Evolutionary conservation across 2,113 vertebrate species (phyloP).

Genomic region (Nycticorax nycticorax): DNA sequence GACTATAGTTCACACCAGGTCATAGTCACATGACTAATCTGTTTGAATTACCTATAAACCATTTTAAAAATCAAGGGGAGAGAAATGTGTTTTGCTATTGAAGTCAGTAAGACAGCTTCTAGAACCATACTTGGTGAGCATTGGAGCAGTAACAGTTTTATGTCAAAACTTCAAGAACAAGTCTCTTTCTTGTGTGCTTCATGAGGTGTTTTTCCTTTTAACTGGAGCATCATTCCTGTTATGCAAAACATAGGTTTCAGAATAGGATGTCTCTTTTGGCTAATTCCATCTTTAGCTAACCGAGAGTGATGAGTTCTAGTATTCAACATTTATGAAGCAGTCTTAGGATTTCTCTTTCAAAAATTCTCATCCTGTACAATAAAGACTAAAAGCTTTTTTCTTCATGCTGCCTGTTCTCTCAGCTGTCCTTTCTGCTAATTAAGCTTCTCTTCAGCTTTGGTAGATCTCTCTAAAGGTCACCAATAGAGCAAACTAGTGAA

Average conservation of each 20-base stretch:
- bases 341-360: conserved; percentile 34
- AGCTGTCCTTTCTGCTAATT: conserved; percentile 74
- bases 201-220: not conserved
- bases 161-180: not conserved
- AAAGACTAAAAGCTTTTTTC: conserved; percentile 41
- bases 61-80: not conserved
- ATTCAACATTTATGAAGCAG: conserved; percentile 10
- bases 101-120: not conserved
- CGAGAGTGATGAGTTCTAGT: not conserved
- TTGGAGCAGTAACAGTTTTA: not conserved
- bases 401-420: conserved; percentile 29
- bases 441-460: conserved; percentile 62
- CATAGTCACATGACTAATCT: not conserved
- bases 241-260: not conserved
- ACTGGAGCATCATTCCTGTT: not conserved
- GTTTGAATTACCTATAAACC: not conserved
- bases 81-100: not conserved
- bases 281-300: not conserved
- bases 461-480: conserved; percentile 74
- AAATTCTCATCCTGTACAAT: conserved; percentile 59
- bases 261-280: not conserved
- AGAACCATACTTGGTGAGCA: not conserved
- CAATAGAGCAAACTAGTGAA: conserved; percentile 49
- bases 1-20: not conserved
- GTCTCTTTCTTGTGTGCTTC: not conserved